phyloP scores from a whole-genome alignment of 2,113 vertebrate genomes.

The Patagioenas fasciata region DNA sequence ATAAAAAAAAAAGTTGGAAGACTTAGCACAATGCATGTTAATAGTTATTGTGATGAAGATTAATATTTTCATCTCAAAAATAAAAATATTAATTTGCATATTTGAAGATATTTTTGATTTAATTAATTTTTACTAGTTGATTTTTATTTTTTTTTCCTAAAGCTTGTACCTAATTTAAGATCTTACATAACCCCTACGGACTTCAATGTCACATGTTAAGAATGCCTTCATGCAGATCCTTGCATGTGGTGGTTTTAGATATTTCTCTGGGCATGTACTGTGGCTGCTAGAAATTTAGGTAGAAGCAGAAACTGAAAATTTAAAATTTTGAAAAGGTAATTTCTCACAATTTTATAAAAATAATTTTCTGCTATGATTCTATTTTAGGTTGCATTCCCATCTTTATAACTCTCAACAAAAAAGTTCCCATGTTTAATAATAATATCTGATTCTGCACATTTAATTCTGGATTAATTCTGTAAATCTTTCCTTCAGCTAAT shows the following conservation, averaged over 20 bases:
- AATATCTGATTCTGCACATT: no score
- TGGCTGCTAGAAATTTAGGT: neutral
- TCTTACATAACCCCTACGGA: neutral
- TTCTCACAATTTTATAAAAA: no score
- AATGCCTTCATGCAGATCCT: neutral
- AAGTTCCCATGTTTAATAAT: no score
- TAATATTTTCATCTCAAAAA: neutral
- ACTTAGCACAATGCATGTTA: neutral
- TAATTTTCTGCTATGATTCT: no score
- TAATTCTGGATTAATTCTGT: neutral
- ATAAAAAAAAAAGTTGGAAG: neutral
- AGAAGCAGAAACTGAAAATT: neutral
- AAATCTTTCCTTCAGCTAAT: neutral
- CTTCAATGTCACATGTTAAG: neutral
- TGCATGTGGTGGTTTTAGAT: neutral
- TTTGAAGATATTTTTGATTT: neutral
- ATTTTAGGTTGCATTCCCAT: no score
- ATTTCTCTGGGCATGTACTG: neutral
- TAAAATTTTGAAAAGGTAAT: neutral
- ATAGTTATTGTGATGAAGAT: neutral
- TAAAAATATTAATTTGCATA: fast-evolving
- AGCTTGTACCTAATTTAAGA: neutral
- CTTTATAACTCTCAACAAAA: no score
- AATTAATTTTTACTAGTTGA: neutral
- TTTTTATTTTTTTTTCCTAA: neutral